These are phyloP conservation scores for Malacoctenus gilli DNA, from an alignment of 2,797 vertebrate species.

Conservation along the genomic window DNA sequence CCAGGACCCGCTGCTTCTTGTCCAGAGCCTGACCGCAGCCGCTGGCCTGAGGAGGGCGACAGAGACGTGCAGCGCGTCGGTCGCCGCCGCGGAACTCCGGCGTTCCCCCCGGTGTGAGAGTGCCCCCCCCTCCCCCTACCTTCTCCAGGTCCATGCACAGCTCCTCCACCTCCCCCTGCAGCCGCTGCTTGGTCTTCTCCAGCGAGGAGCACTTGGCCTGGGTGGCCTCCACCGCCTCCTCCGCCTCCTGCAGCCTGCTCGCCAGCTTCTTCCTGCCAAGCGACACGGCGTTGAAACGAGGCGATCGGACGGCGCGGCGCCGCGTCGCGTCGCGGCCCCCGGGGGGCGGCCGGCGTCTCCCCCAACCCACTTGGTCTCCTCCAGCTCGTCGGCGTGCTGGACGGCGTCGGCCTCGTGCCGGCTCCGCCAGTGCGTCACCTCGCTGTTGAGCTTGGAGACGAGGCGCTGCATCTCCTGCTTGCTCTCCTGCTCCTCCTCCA, in stretches of 20 bases:
- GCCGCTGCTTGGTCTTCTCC: constrained; percentile 85
- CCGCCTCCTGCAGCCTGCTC: constrained; percentile 81
- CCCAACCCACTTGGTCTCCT: constrained; percentile 82
- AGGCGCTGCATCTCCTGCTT: constrained; percentile 86
- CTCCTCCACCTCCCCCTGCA: constrained; percentile 86
- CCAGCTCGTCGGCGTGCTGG: constrained; percentile 83
- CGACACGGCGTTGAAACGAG: too few species aligned
- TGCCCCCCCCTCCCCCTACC: too few species aligned
- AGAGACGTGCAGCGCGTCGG: background rate
- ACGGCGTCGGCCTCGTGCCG: constrained; percentile 82
- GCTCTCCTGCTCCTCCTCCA: constrained; percentile 88
- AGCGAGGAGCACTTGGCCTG: constrained; percentile 85
- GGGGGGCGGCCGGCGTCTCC: accelerated
- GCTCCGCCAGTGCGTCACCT: constrained; percentile 83
- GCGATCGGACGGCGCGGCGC: too few species aligned
- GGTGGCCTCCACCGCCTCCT: constrained; percentile 82
- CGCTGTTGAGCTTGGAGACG: constrained; percentile 85
- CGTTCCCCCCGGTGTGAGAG: too few species aligned
- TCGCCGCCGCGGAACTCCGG: too few species aligned
- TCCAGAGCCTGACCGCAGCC: constrained; percentile 77
- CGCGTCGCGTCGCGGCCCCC: background rate
- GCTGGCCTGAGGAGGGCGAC: constrained; percentile 71
- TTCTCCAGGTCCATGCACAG: constrained; percentile 85
- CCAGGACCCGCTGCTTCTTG: constrained; percentile 84
- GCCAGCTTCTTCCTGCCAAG: constrained; percentile 82